Evolutionary conservation across 1,140 invertebrate species (phyloP).

Genomic region (Cydia pomonella): DNA sequence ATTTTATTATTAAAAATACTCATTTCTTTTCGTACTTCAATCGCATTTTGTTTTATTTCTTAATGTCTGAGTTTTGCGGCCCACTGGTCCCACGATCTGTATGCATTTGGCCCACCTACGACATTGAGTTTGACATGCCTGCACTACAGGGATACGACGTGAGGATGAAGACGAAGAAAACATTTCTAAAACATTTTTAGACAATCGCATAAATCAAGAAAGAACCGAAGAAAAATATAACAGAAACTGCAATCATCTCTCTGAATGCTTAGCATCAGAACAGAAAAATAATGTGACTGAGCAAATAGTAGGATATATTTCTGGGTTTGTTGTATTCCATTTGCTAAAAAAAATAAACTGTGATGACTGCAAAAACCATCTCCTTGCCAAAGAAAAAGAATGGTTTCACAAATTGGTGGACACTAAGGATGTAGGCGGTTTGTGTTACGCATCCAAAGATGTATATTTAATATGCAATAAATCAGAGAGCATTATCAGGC

Average conservation of each 20-base stretch:
- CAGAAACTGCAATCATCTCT: background rate
- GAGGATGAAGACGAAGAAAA: constrained; percentile 25
- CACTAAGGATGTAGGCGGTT: constrained; percentile 12
- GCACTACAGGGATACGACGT: background rate
- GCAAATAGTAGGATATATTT: constrained; percentile 26
- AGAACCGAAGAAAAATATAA: background rate
- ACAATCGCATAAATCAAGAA: background rate
- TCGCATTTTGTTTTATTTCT: no score
- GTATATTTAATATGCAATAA: constrained; percentile 23
- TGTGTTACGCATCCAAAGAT: constrained; percentile 24
- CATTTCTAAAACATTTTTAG: background rate
- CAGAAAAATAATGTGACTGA: no score
- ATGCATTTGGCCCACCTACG: no score
- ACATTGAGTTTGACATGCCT: no score
- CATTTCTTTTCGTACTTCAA: no score
- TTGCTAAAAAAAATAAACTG: constrained; percentile 7
- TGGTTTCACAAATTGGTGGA: constrained; percentile 28
- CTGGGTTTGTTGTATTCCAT: constrained; percentile 7
- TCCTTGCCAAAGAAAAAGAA: constrained; percentile 11
- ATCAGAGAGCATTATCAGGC: constrained; percentile 7
- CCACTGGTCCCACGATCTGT: no score
- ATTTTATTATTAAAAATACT: no score
- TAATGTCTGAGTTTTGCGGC: no score
- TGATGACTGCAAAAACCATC: constrained; percentile 15
- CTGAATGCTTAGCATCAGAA: background rate